Conservation (phyloP, 2,888 invertebrate species). For the Cordilura impudica region DNA sequence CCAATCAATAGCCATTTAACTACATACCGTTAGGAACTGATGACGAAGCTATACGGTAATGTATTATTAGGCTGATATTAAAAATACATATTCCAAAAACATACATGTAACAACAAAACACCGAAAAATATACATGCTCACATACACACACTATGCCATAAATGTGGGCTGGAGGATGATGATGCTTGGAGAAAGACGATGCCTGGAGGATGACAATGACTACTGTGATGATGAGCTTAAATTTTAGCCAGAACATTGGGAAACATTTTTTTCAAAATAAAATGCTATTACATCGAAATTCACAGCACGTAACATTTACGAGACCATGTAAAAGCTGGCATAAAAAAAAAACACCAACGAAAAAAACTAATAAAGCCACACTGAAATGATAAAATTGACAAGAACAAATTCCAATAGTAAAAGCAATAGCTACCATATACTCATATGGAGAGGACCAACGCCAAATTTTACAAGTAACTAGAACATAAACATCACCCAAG, state of each 20-base stretch:
- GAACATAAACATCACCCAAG: too few species aligned
- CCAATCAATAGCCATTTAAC: conserved; percentile 22
- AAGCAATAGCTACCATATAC: neutral
- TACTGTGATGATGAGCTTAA: neutral
- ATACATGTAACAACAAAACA: conserved; percentile 24
- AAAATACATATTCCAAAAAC: neutral
- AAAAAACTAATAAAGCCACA: conserved; percentile 33
- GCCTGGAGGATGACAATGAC: neutral
- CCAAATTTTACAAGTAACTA: too few species aligned
- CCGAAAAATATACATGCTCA: neutral
- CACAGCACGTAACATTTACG: conserved; percentile 40
- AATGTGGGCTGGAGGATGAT: neutral
- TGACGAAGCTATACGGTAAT: neutral
- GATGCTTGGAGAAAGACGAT: neutral
- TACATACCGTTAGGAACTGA: neutral
- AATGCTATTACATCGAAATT: conserved; percentile 41
- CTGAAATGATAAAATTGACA: conserved; percentile 27
- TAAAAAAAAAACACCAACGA: neutral
- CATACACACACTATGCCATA: neutral
- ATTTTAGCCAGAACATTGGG: neutral
- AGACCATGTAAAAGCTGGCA: neutral
- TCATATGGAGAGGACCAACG: too few species aligned
- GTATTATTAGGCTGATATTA: conserved; percentile 3
- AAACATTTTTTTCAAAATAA: conserved; percentile 24
- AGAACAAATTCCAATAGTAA: neutral